Evolutionary conservation across 2,113 vertebrate species (phyloP).

Genomic region (Anolis sagrei): DNA sequence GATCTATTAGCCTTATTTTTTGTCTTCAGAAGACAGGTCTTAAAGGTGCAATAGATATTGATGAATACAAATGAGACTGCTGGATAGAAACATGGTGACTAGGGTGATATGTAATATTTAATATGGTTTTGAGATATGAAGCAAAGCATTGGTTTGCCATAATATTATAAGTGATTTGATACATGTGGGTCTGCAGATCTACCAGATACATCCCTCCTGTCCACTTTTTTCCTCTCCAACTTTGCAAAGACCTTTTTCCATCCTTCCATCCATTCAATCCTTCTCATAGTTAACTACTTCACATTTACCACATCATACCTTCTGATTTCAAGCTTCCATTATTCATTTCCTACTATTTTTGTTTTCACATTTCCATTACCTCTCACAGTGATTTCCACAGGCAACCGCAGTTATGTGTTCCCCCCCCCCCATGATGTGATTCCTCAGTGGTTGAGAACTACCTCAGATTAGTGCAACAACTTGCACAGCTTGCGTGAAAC

Average conservation of each 20-base stretch:
- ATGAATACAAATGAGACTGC: too few species aligned
- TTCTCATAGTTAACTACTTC: not conserved
- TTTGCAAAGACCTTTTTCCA: too few species aligned
- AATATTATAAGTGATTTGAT: not conserved
- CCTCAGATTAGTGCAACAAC: too few species aligned
- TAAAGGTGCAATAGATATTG: too few species aligned
- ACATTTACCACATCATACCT: not conserved
- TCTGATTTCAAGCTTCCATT: not conserved
- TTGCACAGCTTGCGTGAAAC: too few species aligned
- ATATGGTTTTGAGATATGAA: not conserved
- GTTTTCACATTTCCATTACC: not conserved
- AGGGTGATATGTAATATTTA: not conserved
- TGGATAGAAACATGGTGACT: too few species aligned
- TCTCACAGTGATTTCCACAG: not conserved
- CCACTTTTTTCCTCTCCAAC: too few species aligned
- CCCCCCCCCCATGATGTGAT: too few species aligned
- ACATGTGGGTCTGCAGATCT: not conserved
- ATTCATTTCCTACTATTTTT: not conserved
- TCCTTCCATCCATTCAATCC: not conserved
- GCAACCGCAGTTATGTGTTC: not conserved
- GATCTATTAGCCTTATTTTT: not conserved
- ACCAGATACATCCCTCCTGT: too few species aligned
- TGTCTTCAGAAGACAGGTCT: too few species aligned
- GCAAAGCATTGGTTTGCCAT: not conserved
- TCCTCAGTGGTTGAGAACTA: too few species aligned